phyloP scores from a whole-genome alignment of 2,113 vertebrate species.

The Pardalotus punctatus region DNA sequence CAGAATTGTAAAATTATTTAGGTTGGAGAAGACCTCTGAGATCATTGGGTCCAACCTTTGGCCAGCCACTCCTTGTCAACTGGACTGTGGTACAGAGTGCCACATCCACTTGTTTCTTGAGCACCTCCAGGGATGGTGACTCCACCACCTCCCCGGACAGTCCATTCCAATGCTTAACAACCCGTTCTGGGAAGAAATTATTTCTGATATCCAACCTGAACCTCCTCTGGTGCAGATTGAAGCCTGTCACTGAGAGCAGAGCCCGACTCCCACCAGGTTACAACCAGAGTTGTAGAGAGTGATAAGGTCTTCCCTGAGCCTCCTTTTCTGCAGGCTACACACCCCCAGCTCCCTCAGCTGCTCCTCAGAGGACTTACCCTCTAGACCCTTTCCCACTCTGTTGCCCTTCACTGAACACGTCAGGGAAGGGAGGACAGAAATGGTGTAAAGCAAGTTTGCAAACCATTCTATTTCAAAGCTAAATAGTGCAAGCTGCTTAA shows the following conservation, averaged over 20 bases:
- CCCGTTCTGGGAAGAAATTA: neutral
- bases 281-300: neutral
- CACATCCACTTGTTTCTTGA: neutral
- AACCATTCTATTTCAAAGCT: neutral
- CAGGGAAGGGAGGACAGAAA: neutral
- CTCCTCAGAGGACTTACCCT: rapidly evolving
- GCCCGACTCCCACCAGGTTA: neutral
- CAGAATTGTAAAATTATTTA: neutral
- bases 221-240: neutral
- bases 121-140: no score
- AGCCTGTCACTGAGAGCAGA: neutral
- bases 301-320: neutral
- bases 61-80: neutral
- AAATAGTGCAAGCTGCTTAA: neutral
- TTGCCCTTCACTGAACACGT: neutral
- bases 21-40: neutral
- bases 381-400: neutral
- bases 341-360: neutral
- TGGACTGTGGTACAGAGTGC: no score
- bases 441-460: neutral
- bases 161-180: neutral
- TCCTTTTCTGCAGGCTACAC: neutral
- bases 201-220: neutral
- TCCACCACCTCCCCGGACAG: neutral
- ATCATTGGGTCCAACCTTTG: neutral